Base-by-base conservation (phyloP, 2,797 vertebrate genomes). In the Channa striata region DNA sequence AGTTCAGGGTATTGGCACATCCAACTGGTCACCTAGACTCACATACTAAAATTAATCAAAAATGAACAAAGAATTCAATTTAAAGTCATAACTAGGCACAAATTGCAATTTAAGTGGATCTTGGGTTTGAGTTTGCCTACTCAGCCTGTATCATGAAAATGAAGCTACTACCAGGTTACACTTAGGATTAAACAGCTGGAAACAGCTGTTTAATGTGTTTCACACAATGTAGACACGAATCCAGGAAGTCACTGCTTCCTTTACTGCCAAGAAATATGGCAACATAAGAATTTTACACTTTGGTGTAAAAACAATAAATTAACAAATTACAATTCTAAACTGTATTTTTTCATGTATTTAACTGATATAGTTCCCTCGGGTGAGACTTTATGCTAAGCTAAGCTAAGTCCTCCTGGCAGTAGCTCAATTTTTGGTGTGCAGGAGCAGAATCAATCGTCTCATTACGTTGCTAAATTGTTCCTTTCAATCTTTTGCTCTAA, bases 21-120 rank as follows among this genome's bases (percentile, higher is more conserved):
- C 95, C 95, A 94, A 93, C 94, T 94, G 96, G 95, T 96, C 94
- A 96, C 91, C 78, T 79, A 73, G 58, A 48, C 50, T 37, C n/a
- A 67, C 48, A 37, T 0, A 61, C 17, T 20, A 12, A 17, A 6
- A 3, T 47, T 19, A 13, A 36, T 11, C 2, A 30, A 30, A 30
- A 30, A 30, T 30, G 4, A 30, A 30, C 4, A 6, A 30, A 30
- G 4, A 30, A 30, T 30, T 30, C 25, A 2, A 30, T 30, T 30
- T 6, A 30, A 30, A 30, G 25, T 39, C 30, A 72, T 60, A 56
- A 47, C 5, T 17, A 23, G 20, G 9, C 6, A 48, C 17, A n/a
- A 40, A n/a, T 23, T 59, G 6, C 5, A 49, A 20, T 42, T 25
- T 1, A 8, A 21, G 9, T 16, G 17, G 10, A 57, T 39, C 13